Base-by-base conservation (phyloP, 2,797 vertebrate species). In the Myotis daubentonii region DNA sequence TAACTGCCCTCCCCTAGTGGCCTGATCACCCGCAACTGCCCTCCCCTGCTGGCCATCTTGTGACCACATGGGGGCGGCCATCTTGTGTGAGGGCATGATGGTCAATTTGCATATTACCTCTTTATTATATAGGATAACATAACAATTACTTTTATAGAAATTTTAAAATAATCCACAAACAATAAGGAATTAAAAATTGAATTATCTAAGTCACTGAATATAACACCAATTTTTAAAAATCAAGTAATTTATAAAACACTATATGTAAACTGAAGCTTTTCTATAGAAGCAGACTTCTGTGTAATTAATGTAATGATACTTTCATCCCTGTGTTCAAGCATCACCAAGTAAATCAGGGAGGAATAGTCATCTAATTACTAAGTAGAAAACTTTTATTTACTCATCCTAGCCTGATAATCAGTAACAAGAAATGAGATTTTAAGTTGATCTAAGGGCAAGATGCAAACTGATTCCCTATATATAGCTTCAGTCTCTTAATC, bases 311-410 rank as follows among this genome's bases (percentile, higher is more conserved):
- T 86, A 96, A 97, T 91, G 44, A 93, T 80, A 95, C 55, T 68
- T 30, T 62, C n/a, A 93, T 84, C 44, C 62, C 4, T 92, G 53
- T 93, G 53, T 94, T 87, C 28, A 93, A 85, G 71, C 38, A 91
- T 79, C 44, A 81, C n/a, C 82, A 55, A 89, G 92, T 83, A 86
- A 96, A 95, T 95, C 89, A 93, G 80, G 86, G 89, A 82, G 23
- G 28, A 95, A 94, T 0, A 81, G 44, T 15, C 87, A n/a, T 79
- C 80, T 95, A 60, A 95, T 74, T 95, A 87, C 53, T 83, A 97
- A 74, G 36, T 70, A 96, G 96, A 91, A 97, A 97, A 95, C 72
- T 93, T 96, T 75, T 91, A 94, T 96, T 96, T 95, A 95, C 87
- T 89, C 87, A 95, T 80, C 23, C 76, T 82, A 96, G 70, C 33